Evolutionary conservation across 2,113 vertebrate genomes (phyloP).

Genomic region (Pica pica): DNA sequence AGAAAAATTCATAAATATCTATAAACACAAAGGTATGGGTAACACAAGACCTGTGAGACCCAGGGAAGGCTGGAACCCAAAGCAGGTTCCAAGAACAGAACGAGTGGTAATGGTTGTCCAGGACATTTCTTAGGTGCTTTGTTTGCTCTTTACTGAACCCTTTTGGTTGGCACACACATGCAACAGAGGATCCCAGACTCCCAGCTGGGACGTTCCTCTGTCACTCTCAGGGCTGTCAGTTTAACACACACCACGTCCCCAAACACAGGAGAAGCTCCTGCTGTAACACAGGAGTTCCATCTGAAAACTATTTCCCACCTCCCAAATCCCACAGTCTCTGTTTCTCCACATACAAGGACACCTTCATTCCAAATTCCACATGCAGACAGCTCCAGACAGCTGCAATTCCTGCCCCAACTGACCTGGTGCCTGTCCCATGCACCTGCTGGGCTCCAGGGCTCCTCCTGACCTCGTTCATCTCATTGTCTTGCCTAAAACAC

Average conservation of each 20-base stretch:
- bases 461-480: background rate
- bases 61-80: background rate
- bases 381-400: background rate
- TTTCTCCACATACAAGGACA: background rate
- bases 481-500: background rate
- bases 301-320: background rate
- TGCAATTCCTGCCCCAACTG: background rate
- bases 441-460: background rate
- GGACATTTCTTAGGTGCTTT: background rate
- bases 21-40: background rate
- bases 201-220: background rate
- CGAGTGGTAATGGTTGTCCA: rapidly evolving
- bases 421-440: background rate
- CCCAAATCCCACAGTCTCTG: background rate
- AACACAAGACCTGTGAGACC: background rate
- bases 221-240: rapidly evolving
- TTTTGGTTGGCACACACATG: rapidly evolving
- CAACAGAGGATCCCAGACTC: background rate
- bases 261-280: background rate
- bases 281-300: background rate
- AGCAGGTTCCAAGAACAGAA: background rate
- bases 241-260: background rate
- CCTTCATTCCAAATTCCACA: too few relatives aligned
- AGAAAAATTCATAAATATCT: rapidly evolving
- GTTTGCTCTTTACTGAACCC: background rate